A percentile compares a stretch with the other conserved stretches of the same genome.
phyloP scores from a whole-genome alignment of 2,113 vertebrate species.

The Rhizomys pruinosus region DNA sequence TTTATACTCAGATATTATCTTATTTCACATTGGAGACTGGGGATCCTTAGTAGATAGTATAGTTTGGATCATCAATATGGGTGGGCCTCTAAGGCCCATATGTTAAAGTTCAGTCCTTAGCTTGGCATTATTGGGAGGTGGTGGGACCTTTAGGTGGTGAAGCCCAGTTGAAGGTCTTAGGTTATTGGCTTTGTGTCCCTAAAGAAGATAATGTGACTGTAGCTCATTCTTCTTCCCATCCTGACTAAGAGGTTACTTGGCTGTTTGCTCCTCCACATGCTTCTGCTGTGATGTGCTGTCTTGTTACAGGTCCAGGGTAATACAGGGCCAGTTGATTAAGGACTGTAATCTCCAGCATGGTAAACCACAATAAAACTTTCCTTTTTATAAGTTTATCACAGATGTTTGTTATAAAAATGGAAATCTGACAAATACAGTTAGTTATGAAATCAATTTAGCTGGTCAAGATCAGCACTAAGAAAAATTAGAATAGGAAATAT shows the following conservation, averaged over 20 bases:
- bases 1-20: slow-evolving; percentile 3
- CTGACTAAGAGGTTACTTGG: background rate
- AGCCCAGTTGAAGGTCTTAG: background rate
- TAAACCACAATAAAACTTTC: background rate
- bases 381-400: background rate
- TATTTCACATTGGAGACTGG: slow-evolving; percentile 20
- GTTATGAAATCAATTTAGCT: slow-evolving; percentile 26
- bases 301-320: background rate
- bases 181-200: background rate
- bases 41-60: background rate
- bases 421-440: background rate
- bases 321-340: background rate
- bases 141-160: background rate
- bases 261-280: background rate
- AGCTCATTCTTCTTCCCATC: background rate
- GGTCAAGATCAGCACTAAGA: background rate
- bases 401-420: background rate
- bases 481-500: background rate
- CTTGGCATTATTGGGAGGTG: background rate
- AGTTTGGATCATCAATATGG: background rate
- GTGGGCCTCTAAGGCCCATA: background rate
- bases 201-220: background rate
- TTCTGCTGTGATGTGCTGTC: background rate
- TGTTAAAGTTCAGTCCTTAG: background rate
- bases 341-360: no score